These are phyloP conservation scores for Theristicus caerulescens DNA, from an alignment of 2,113 vertebrate species.

Conservation along the genomic window DNA sequence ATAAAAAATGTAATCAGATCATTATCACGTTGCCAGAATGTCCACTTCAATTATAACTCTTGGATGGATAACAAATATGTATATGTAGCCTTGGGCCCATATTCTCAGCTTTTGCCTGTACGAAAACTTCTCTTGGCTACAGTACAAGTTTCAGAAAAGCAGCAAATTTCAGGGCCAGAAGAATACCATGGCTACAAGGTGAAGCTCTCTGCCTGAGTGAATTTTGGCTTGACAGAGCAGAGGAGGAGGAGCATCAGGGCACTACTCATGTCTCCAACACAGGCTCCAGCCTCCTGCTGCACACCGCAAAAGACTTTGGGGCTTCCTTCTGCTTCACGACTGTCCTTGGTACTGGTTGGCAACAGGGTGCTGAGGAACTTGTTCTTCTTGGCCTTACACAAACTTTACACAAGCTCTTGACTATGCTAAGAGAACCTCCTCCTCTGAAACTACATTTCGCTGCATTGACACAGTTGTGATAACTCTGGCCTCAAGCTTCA, in stretches of 20 bases:
- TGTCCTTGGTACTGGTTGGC: not conserved
- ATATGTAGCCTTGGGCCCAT: not conserved
- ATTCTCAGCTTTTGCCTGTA: not conserved
- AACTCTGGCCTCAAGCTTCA: not conserved
- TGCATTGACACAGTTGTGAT: not conserved
- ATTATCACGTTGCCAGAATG: slow-evolving; percentile 25
- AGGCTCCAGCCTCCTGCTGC: not conserved
- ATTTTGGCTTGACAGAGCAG: not conserved
- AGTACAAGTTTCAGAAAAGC: not conserved
- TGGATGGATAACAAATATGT: not conserved
- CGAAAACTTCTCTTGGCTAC: slow-evolving; percentile 5
- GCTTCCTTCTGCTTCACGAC: not conserved
- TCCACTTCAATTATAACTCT: slow-evolving; percentile 36
- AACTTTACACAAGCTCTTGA: not conserved
- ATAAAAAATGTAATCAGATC: slow-evolving; percentile 21
- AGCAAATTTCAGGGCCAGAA: not conserved
- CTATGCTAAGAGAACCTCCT: not conserved
- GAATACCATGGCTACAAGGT: not conserved
- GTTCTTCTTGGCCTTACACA: not conserved
- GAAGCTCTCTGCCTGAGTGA: not conserved
- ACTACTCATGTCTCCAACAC: not conserved
- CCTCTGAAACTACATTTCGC: not conserved
- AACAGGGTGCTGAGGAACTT: not conserved
- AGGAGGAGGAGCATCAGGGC: not conserved
- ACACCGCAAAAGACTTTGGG: not conserved